Percentiles rank a stretch among this genome's conserved stretches.
These are phyloP conservation scores for Callorhinus ursinus DNA, from an alignment of 2,113 vertebrate genomes.

Conservation along the genomic window DNA sequence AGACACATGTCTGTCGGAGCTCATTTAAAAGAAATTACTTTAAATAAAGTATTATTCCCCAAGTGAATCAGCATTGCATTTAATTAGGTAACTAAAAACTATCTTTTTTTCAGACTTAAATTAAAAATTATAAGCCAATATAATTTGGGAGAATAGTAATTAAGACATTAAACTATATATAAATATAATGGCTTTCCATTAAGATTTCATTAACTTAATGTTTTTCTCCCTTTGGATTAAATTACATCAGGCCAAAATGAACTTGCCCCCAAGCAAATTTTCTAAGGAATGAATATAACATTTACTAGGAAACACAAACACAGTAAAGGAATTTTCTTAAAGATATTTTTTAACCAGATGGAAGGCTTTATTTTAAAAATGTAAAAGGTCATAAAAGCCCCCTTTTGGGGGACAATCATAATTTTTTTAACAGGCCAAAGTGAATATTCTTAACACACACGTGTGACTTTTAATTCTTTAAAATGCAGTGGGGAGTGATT, in stretches of 20 bases:
- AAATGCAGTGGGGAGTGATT: slow-evolving; percentile 13
- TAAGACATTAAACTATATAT: slow-evolving; percentile 49
- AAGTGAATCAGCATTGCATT: neutral
- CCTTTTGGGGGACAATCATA: slow-evolving; percentile 12
- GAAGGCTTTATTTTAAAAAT: slow-evolving; percentile 65
- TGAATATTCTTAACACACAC: slow-evolving; percentile 60
- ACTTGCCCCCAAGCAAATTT: neutral
- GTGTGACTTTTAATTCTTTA: slow-evolving; percentile 46
- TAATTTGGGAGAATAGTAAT: slow-evolving; percentile 40
- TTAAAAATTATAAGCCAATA: slow-evolving; percentile 36
- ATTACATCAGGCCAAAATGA: slow-evolving; percentile 62
- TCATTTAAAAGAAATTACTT: slow-evolving; percentile 22
- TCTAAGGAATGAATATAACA: slow-evolving; percentile 60
- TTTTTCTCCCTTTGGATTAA: slow-evolving; percentile 54
- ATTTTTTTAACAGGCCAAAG: slow-evolving; percentile 65
- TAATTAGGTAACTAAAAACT: slow-evolving; percentile 35
- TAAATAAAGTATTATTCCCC: neutral
- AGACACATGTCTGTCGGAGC: neutral
- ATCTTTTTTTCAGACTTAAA: slow-evolving; percentile 31
- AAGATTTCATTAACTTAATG: slow-evolving; percentile 60
- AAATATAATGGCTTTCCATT: slow-evolving; percentile 46
- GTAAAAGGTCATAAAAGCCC: slow-evolving; percentile 51
- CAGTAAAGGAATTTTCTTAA: neutral
- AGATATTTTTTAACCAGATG: slow-evolving; percentile 40
- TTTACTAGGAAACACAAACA: neutral